Conservation (phyloP, 2,797 vertebrate species). For the Sebastes wilsoni region DNA sequence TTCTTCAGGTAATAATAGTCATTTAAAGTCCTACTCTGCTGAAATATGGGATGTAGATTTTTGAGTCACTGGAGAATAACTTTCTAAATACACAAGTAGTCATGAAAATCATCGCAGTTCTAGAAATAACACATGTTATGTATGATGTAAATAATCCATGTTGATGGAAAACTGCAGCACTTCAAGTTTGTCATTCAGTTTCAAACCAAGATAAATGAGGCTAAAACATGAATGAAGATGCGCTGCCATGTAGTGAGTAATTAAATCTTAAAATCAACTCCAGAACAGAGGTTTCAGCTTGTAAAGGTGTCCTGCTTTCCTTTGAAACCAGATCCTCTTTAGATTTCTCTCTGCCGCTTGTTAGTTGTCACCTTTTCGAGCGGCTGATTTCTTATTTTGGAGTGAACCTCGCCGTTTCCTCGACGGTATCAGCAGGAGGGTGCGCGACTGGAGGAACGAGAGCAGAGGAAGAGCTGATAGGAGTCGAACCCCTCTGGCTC, state of each 20-base stretch:
- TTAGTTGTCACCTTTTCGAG: conserved; percentile 35
- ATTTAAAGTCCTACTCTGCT: too few relatives aligned
- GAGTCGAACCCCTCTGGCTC: conserved; percentile 62
- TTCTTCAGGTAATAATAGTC: too few relatives aligned
- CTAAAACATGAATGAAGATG: background rate
- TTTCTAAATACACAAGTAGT: background rate
- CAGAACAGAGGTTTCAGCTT: background rate
- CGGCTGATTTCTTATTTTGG: conserved; percentile 26
- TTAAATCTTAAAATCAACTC: background rate
- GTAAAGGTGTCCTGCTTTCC: background rate
- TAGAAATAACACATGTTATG: background rate
- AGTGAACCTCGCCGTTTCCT: conserved; percentile 19
- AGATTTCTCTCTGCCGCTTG: conserved; percentile 1
- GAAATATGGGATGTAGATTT: too few relatives aligned
- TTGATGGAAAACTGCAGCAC: background rate
- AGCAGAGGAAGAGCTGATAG: conserved; percentile 55
- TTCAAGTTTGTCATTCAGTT: background rate
- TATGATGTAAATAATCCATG: background rate
- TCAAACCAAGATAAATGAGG: background rate
- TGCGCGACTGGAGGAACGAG: conserved; percentile 56
- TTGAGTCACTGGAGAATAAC: too few relatives aligned
- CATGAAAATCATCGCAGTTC: background rate
- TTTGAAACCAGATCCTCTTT: background rate
- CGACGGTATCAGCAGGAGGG: conserved; percentile 53
- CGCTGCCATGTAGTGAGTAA: too few relatives aligned